Evolutionary conservation across 2,113 vertebrate species (phyloP).

Genomic region (Artemisiospiza belli): DNA sequence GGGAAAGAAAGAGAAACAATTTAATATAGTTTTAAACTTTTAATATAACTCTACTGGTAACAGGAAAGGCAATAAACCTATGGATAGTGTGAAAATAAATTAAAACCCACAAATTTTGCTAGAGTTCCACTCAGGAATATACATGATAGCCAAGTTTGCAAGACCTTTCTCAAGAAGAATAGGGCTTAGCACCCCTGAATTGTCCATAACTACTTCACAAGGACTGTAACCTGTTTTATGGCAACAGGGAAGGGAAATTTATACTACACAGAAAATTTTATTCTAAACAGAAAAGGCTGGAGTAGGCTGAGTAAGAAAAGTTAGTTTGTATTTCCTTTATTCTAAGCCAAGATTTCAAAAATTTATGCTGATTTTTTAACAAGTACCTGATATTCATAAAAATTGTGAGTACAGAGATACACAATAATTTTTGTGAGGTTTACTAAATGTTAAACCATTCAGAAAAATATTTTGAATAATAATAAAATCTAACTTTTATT

Average conservation of each 20-base stretch:
- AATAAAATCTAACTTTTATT: not conserved
- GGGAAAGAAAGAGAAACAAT: constrained; percentile 27
- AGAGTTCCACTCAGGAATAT: not conserved
- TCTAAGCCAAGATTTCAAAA: not conserved
- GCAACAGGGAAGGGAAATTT: not conserved
- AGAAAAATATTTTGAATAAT: not conserved
- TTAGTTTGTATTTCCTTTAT: not conserved
- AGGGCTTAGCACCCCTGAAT: rapidly evolving
- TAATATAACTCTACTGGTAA: constrained; percentile 4
- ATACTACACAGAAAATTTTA: not conserved
- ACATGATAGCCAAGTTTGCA: not conserved
- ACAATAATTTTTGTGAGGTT: rapidly evolving
- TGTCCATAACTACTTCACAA: not conserved
- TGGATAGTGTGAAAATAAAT: not conserved
- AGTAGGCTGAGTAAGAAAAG: not conserved
- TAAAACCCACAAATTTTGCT: not conserved
- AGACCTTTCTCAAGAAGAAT: not conserved
- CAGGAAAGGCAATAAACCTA: constrained; percentile 5
- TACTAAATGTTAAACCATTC: not conserved
- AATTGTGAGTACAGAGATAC: not conserved
- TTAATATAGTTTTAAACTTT: constrained; percentile 26
- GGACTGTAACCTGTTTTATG: not conserved
- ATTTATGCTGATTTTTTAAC: not conserved
- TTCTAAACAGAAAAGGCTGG: not conserved
- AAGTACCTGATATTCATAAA: not conserved